Percentiles rank a stretch among this genome's conserved stretches.
phyloP scores from a whole-genome alignment of 2,888 invertebrate genomes.

The Odontocerum albicorne region DNA sequence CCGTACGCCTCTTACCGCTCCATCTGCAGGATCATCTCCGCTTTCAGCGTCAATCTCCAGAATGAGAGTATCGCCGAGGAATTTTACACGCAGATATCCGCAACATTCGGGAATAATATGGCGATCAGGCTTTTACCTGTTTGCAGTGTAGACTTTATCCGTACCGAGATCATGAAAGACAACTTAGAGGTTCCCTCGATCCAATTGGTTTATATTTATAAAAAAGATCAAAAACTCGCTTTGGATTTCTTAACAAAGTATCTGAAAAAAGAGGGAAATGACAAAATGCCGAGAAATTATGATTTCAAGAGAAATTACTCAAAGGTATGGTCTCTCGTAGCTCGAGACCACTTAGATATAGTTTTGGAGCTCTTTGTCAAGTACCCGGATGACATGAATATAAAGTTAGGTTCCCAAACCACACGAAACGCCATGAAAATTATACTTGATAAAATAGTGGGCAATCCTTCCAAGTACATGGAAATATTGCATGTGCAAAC shows the following conservation, averaged over 20 bases:
- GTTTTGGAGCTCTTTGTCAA: constrained; percentile 16
- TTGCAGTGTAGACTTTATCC: constrained; percentile 40
- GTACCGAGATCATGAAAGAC: constrained; percentile 1
- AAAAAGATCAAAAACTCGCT: constrained; percentile 39
- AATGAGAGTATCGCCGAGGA: constrained; percentile 39
- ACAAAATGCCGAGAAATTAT: constrained; percentile 1
- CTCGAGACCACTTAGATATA: constrained; percentile 16
- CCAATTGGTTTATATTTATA: constrained; percentile 17
- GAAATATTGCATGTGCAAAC: neutral
- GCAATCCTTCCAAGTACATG: neutral
- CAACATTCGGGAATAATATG: constrained; percentile 37
- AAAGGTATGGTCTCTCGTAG: constrained; percentile 2
- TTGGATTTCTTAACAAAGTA: constrained; percentile 40
- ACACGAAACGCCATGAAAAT: constrained; percentile 1
- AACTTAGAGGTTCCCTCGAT: constrained; percentile 1
- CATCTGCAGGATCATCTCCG: constrained; percentile 39
- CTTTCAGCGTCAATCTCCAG: constrained; percentile 38
- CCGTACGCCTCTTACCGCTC: constrained; percentile 40
- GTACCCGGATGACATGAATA: neutral
- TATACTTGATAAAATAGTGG: neutral
- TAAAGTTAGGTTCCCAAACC: constrained; percentile 8
- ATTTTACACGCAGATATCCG: constrained; percentile 38
- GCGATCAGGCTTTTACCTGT: constrained; percentile 40
- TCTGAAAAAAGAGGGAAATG: neutral
- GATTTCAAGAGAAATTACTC: neutral